Evolutionary conservation across 2,797 vertebrate genomes (phyloP).

Genomic region (Catamblyrhynchus diadema): DNA sequence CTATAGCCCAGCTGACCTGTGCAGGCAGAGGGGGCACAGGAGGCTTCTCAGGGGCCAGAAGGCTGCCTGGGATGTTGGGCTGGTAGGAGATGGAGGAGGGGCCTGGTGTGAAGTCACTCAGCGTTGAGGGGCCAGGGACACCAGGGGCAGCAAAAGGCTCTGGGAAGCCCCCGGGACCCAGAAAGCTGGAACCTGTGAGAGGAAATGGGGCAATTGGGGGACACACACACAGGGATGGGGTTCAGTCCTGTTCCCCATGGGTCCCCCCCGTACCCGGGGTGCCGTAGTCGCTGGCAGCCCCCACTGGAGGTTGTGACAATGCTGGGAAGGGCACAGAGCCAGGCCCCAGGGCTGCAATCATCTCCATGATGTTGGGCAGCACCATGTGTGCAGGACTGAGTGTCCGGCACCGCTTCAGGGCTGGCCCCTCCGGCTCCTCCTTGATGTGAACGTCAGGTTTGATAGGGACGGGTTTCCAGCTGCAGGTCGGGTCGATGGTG

Average conservation of each 20-base stretch:
- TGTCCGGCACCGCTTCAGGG: constrained; percentile 89
- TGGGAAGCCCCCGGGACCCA: constrained; percentile 81
- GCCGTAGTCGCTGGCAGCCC: constrained; percentile 79
- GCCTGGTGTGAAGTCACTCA: constrained; percentile 79
- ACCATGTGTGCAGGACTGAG: constrained; percentile 94
- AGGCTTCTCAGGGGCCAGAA: constrained; percentile 84
- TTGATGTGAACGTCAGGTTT: constrained; percentile 92
- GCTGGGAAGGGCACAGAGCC: constrained; percentile 81
- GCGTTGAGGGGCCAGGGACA: constrained; percentile 76
- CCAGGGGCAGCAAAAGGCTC: constrained; percentile 81
- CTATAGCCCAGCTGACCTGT: constrained; percentile 75
- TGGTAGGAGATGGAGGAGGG: constrained; percentile 84
- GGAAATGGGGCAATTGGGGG: neutral
- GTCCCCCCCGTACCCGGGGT: constrained; percentile 76
- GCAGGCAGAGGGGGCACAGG: constrained; percentile 74
- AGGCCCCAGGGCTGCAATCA: constrained; percentile 91
- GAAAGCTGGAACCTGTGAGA: constrained; percentile 81
- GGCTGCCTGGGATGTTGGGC: constrained; percentile 81
- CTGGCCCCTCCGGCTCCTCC: constrained; percentile 90
- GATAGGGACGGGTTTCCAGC: constrained; percentile 92
- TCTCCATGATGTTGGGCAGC: constrained; percentile 94
- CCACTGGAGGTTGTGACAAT: constrained; percentile 70
- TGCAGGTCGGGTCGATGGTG: constrained; percentile 94
- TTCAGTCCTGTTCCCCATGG: fast-evolving
- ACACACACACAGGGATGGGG: no score